phyloP scores from a whole-genome alignment of 2,797 vertebrate genomes.

The Novumbra hubbsi region DNA sequence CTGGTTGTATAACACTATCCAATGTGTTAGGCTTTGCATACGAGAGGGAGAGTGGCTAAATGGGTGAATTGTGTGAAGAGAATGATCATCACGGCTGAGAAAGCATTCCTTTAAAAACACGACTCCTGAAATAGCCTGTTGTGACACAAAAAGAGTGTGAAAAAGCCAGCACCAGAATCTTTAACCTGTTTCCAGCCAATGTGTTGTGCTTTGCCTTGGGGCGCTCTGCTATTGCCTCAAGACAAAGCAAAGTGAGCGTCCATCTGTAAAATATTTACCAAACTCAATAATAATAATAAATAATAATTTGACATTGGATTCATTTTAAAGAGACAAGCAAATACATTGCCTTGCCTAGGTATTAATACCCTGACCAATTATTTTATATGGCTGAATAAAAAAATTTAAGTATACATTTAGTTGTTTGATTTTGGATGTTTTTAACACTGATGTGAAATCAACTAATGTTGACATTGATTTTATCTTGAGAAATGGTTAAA shows the following conservation, averaged over 20 bases:
- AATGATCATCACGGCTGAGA: neutral
- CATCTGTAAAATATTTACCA: neutral
- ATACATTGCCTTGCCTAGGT: neutral
- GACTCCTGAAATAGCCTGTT: neutral
- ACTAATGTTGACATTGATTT: too few relatives aligned
- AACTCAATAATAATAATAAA: conserved; percentile 1
- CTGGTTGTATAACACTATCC: neutral
- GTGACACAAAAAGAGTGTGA: conserved; percentile 1
- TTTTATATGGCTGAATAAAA: too few relatives aligned
- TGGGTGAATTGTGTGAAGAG: neutral
- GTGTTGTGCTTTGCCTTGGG: too few relatives aligned
- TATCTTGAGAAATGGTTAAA: too few relatives aligned
- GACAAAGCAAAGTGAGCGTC: neutral
- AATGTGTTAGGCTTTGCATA: neutral
- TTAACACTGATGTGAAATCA: too few relatives aligned
- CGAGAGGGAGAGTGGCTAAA: neutral
- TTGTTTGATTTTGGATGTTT: too few relatives aligned
- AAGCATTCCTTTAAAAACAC: neutral
- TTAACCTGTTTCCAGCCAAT: neutral
- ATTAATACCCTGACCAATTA: too few relatives aligned
- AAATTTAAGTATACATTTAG: too few relatives aligned
- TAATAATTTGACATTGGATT: neutral
- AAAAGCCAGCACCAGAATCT: neutral
- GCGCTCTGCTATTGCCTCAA: too few relatives aligned
- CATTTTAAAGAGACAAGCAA: neutral